Evolutionary conservation across 2,797 vertebrate genomes (phyloP).

Genomic region (Mormyrops attenuatus): DNA sequence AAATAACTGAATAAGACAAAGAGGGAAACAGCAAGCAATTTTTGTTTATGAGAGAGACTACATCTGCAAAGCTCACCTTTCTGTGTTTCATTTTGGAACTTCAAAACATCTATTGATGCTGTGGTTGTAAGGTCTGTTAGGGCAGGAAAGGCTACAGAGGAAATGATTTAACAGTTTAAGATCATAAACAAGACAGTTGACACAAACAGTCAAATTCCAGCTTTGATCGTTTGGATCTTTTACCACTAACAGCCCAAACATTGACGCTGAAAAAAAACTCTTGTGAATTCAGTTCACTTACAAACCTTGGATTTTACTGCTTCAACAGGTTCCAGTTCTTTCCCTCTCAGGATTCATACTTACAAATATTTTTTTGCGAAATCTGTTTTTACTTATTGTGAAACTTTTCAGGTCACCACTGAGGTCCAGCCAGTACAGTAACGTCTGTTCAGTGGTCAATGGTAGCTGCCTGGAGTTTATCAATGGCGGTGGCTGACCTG

Average conservation of each 20-base stretch:
- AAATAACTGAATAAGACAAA: not conserved
- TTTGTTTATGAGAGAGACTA: not conserved
- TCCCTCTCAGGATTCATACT: not conserved
- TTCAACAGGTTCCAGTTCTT: not conserved
- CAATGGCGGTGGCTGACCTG: not conserved
- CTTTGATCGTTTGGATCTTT: not conserved
- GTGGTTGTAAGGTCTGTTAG: not conserved
- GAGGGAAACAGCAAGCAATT: not conserved
- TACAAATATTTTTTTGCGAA: not conserved
- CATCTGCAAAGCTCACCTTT: not conserved
- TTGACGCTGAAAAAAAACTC: not conserved
- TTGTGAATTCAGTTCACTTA: not conserved
- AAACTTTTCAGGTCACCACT: not conserved
- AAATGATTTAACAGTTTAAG: not conserved
- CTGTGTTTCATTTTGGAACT: not conserved
- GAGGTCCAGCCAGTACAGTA: not conserved
- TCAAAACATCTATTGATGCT: not conserved
- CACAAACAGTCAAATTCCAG: not conserved
- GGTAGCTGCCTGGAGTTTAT: not conserved
- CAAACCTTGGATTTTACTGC: not conserved
- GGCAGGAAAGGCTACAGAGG: not conserved
- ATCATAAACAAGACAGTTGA: not conserved
- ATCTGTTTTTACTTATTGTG: not conserved
- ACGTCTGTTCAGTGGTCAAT: not conserved
- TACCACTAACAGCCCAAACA: not conserved